Percentiles rank a stretch among this genome's conserved stretches.
Evolutionary conservation across 2,888 invertebrate species (phyloP).

Genomic region (Nomada hirtipes): DNA sequence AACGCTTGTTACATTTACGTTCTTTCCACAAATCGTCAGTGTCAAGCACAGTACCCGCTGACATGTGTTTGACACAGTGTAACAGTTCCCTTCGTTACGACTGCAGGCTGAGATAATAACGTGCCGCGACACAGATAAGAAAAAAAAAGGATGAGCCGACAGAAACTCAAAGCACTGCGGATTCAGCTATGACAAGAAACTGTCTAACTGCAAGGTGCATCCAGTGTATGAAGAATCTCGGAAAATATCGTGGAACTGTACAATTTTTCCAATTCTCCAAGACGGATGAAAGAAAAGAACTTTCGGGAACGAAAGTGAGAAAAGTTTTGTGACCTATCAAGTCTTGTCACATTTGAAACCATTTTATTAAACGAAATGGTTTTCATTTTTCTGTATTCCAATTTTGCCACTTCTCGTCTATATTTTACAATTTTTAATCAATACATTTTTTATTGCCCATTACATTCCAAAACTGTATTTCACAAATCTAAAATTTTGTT

Average conservation of each 20-base stretch:
- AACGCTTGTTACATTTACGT: slow-evolving; percentile 3
- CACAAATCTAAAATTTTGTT: not conserved
- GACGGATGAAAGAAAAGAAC: not conserved
- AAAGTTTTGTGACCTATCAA: not conserved
- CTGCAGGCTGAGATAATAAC: slow-evolving; percentile 61
- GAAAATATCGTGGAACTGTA: not conserved
- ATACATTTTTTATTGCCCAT: not conserved
- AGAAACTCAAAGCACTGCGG: slow-evolving; percentile 25
- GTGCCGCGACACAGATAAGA: slow-evolving; percentile 39
- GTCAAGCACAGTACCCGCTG: slow-evolving; percentile 39
- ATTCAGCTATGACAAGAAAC: slow-evolving; percentile 26
- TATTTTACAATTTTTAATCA: not conserved
- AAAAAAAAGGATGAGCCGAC: slow-evolving; percentile 27
- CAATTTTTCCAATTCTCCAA: not conserved
- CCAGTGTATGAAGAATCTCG: not conserved
- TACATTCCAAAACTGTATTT: no score
- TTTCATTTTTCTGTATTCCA: not conserved
- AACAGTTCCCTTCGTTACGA: slow-evolving; percentile 38
- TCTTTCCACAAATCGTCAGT: slow-evolving; percentile 10
- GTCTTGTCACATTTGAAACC: not conserved
- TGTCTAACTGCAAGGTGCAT: slow-evolving; percentile 13
- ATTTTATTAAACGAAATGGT: no score
- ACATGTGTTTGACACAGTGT: slow-evolving; percentile 54
- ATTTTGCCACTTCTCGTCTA: not conserved
- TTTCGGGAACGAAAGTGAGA: not conserved